Evolutionary conservation across 2,888 invertebrate genomes (phyloP).

Genomic region (Liopterus haemorrhoidalis): DNA sequence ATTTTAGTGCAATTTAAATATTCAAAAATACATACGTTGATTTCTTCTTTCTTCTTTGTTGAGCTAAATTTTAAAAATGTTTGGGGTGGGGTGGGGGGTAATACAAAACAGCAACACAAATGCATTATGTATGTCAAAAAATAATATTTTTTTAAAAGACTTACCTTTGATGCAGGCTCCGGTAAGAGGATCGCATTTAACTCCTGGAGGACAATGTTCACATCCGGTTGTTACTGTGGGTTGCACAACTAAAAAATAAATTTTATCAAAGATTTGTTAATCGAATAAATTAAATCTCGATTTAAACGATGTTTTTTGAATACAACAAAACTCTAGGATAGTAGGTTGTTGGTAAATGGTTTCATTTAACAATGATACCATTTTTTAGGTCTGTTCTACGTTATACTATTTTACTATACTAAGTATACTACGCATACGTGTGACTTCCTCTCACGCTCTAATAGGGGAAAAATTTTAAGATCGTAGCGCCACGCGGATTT

Average conservation of each 20-base stretch:
- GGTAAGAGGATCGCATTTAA: conserved; percentile 69
- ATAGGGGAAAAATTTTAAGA: no score
- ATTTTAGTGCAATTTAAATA: conserved; percentile 2
- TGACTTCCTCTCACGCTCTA: no score
- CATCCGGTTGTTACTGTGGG: conserved; percentile 50
- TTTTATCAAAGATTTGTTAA: conserved; percentile 27
- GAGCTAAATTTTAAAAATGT: conserved; percentile 4
- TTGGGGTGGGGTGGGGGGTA: conserved; percentile 4
- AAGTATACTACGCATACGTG: no score
- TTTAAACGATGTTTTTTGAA: not conserved
- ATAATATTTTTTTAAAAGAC: conserved; percentile 36
- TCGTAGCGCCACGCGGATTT: no score
- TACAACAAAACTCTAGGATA: no score
- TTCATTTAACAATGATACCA: no score
- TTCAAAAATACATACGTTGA: conserved; percentile 9
- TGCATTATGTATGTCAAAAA: conserved; percentile 15
- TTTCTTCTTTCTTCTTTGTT: conserved; percentile 1
- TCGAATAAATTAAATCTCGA: not conserved
- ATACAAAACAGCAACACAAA: conserved; percentile 37
- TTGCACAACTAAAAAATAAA: conserved; percentile 20
- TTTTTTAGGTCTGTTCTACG: no score
- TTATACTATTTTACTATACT: no score
- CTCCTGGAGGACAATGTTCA: conserved; percentile 72
- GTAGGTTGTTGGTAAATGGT: no score
- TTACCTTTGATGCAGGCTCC: conserved; percentile 82